These are phyloP conservation scores for Cyanoderma ruficeps DNA, from an alignment of 2,113 vertebrate species.

Conservation along the genomic window DNA sequence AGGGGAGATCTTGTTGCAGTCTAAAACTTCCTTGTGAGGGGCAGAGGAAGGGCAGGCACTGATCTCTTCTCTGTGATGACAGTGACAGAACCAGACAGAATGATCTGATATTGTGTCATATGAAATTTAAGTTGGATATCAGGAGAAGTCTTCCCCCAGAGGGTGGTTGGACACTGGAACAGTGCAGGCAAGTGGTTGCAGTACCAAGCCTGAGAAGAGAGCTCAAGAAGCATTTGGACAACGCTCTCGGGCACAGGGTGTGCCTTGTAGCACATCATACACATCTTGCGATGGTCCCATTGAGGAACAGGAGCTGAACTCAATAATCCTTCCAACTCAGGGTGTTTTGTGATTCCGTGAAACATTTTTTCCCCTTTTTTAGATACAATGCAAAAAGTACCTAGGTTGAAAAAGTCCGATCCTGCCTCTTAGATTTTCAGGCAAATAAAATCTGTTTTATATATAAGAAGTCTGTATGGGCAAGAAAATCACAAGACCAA, in stretches of 20 bases:
- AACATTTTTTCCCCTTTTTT: background rate
- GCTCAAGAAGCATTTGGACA: background rate
- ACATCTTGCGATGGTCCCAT: background rate
- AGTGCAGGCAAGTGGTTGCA: background rate
- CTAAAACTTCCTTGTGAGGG: background rate
- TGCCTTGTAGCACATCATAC: background rate
- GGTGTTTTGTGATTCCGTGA: background rate
- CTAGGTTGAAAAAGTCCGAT: background rate
- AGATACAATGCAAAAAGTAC: background rate
- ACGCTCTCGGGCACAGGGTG: background rate
- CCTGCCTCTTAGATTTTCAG: background rate
- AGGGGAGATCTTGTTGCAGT: background rate
- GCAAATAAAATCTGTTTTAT: background rate
- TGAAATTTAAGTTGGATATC: fast-evolving
- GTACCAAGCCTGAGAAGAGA: background rate
- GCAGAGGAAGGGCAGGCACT: background rate
- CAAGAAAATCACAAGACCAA: background rate
- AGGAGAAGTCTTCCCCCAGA: background rate
- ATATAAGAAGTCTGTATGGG: background rate
- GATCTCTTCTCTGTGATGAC: background rate
- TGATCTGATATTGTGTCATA: background rate
- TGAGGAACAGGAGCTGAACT: background rate
- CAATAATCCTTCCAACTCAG: background rate
- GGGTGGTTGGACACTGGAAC: background rate
- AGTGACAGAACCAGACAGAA: fast-evolving